These are phyloP conservation scores for Gibbula magus DNA, from an alignment of 2,888 invertebrate genomes.

Conservation along the genomic window DNA sequence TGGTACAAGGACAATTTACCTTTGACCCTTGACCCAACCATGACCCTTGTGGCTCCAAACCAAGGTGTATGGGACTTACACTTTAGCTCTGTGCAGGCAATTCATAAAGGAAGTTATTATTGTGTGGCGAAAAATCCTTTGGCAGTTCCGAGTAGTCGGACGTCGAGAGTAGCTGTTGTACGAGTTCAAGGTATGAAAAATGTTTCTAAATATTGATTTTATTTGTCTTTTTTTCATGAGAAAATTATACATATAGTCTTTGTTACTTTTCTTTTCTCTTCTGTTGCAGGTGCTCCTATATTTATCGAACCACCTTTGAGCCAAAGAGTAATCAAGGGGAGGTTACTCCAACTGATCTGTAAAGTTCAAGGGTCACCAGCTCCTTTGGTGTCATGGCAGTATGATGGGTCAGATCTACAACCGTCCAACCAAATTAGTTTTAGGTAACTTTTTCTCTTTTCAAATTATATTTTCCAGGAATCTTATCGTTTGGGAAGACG, in stretches of 20 bases:
- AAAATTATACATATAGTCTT: not conserved
- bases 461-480: not conserved
- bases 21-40: constrained; percentile 34
- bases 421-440: constrained; percentile 47
- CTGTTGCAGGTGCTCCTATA: constrained; percentile 60
- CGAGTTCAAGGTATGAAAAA: constrained; percentile 61
- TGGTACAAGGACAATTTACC: constrained; percentile 70
- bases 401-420: constrained; percentile 46
- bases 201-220: not conserved
- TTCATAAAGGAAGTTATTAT: constrained; percentile 66
- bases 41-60: constrained; percentile 39
- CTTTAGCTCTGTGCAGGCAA: constrained; percentile 58
- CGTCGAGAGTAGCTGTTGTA: constrained; percentile 57
- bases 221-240: not conserved
- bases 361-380: constrained; percentile 61
- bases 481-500: no score
- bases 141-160: constrained; percentile 58
- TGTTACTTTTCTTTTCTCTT: not conserved
- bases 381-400: constrained; percentile 64
- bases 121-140: constrained; percentile 66
- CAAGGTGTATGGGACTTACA: constrained; percentile 55
- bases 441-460: constrained; percentile 45
- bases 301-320: constrained; percentile 62
- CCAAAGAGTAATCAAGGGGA: constrained; percentile 56
- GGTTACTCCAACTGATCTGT: constrained; percentile 62